These are phyloP conservation scores for Cichlasoma orientale DNA, from an alignment of 2,797 vertebrate genomes.

Conservation along the genomic window DNA sequence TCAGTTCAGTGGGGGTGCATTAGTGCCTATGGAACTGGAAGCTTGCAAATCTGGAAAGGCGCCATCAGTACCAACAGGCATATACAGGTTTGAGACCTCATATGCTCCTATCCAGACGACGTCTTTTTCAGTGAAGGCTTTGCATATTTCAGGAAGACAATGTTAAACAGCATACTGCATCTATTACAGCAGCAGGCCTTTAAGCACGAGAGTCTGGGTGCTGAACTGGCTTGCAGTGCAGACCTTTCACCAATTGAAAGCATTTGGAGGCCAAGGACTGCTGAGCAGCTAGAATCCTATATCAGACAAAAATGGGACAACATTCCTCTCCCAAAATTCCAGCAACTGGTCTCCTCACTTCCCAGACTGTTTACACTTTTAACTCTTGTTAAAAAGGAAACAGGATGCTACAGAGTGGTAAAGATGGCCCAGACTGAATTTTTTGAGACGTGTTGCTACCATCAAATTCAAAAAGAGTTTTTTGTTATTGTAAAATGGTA, in stretches of 20 bases:
- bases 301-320: neutral
- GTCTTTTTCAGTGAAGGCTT: neutral
- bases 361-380: neutral
- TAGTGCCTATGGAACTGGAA: neutral
- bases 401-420: neutral
- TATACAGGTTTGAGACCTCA: too few relatives aligned
- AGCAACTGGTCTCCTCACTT: neutral
- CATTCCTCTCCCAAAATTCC: too few relatives aligned
- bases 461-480: neutral
- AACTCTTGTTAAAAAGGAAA: neutral
- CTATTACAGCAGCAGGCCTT: neutral
- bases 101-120: neutral
- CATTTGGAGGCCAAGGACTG: neutral
- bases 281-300: neutral
- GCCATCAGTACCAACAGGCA: neutral
- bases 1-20: neutral
- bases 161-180: neutral
- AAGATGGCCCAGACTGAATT: neutral
- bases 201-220: neutral
- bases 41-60: neutral
- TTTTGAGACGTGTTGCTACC: neutral
- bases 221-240: neutral
- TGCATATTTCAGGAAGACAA: neutral
- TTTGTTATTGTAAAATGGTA: neutral
- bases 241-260: neutral